Evolutionary conservation across 2,113 vertebrate genomes (phyloP), one percentile per base, ranked within the genome.

Genomic region (Otocyon megalotis): DNA sequence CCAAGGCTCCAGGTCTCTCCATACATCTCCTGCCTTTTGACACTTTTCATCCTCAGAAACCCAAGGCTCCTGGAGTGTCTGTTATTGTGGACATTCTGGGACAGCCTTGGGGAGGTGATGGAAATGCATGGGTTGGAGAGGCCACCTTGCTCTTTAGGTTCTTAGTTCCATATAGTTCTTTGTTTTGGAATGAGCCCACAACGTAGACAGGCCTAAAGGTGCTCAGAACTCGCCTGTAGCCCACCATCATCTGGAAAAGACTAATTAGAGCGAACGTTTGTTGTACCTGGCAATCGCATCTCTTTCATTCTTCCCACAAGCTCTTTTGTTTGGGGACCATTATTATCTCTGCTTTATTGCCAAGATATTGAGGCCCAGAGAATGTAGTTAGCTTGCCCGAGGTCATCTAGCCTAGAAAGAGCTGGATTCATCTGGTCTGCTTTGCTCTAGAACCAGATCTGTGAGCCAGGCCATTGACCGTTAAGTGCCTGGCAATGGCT

Each of bases 351-450:
- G 22, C 71, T 69, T 77, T 16, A 28, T 35, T 88, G 71, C 35
- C 56, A 92, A 90, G n/a, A 79, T 62, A 53, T 13, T 20, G 54
- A 93, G 20, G 37, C 26, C 85, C 48, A 67, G 35, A 90, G 24
- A 93, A 81, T 54, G 82, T n/a, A 28, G 22, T 54, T 88, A 58
- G 90, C 2, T 81, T 77, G 28, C 53, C 32, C 7, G 9, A 88
- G 50, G 89, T 94, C 56, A 97, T 26, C 58, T 3, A 56, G 43
- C 62, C 19, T 84, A 81, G 56, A 92, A 84, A 77, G 54, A 80
- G 17, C 32, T 28, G 37, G 22, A 54, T 20, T 26, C 54, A 65
- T 32, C n/a, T 58, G 19, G 19, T n/a, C 5, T 17, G 54, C 76
- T 93, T 53, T 77, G 67, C 8, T 86, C 53, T 63, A 26, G 54